Base-by-base conservation (phyloP, 1,140 invertebrate genomes). In the Matsumurasca onukii region DNA sequence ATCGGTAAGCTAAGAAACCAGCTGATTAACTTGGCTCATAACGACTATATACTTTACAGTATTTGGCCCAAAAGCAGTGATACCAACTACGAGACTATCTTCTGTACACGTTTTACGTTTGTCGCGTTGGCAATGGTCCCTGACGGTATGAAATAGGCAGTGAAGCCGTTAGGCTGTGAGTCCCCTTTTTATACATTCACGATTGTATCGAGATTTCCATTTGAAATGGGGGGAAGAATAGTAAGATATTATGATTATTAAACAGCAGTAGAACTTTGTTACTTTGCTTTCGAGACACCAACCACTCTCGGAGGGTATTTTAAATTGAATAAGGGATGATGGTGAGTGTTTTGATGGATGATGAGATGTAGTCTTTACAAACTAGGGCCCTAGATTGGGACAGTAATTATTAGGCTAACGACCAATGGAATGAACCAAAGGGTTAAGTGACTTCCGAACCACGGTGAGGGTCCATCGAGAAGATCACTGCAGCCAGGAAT, bases 1-100 rank as follows among this genome's bases (percentile, higher is more conserved):
- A 31, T 63, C 24, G 29, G n/a, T 63, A n/a, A n/a, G n/a, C 39
- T 31, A 59, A 31, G n/a, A 63, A 63, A 17, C 31, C 31, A 31
- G 27, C 29, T n/a, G 31, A n/a, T 15, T 63, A 63, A 63, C 59
- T 31, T 20, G 27, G 39, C 27, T 20, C 20, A 29, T 31, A 63
- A 63, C n/a, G n/a, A n/a, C n/a, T n/a, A n/a, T n/a, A n/a, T n/a
- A n/a, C n/a, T 17, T 31, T 63, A 63, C 31, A 63, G 29, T 63
- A 63, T 63, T 63, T 63, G 59, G 59, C 59, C 59, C 59, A n/a
- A 63, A 63, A 63, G 31, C 27, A 29, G 31, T 63, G 22, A 29
- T 63, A 31, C 31, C 59, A 51, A 63, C 59, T 63, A 31, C 31
- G 59, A 31, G 39, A 63, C 59, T 63, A 63, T 31, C 27, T 20